Base-by-base conservation (phyloP, 2,888 invertebrate species). In the Meta bourneti region DNA sequence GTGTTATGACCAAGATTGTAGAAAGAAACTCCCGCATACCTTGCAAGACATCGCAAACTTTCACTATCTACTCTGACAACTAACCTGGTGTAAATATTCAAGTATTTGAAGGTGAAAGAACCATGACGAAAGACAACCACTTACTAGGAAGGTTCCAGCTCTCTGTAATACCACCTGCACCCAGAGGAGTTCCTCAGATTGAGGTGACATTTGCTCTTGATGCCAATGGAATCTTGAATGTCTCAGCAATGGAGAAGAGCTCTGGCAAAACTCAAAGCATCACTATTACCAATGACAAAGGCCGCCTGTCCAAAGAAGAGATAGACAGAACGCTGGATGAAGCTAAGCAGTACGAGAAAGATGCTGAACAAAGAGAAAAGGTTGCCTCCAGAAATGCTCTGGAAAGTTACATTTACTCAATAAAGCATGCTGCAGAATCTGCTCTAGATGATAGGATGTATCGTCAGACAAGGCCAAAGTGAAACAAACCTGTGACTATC, bases 101-200 rank as follows among this genome's bases (percentile, higher is more conserved):
- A 95, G 97, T 95, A 0, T 98, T 4, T 94, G 98, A 97, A 94
- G 97, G 97, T 54, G 97, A 97, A 95, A 95, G 97, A 70, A 97
- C 97, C 34, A 97, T 98, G 97, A 98, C 98, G 9, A 98, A 96
- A 94, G 98, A 98, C 94, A 98, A 98, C 95, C 98, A 98, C 94
- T 95, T 97, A 2, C 95, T 98, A 85, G 94, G 94, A 0, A 93
- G 90, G 2, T 93, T 93, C 69, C 94, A 94, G 77, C 93, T 94
- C 19, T 93, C 96, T 7, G 98, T 98, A 9, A 97, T 98, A 89
- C 97, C 98, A 52, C 98, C 98, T 51, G 97, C 97, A 0, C 98
- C 98, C 0, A 96, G 98, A 93, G 98, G 98, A 20, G 96, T 97
- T 0, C 97, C 97, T 0, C 97, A 97, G 95, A 96, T 97, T 93